phyloP scores from a whole-genome alignment of 2,797 vertebrate genomes.

The Enoplosus armatus region DNA sequence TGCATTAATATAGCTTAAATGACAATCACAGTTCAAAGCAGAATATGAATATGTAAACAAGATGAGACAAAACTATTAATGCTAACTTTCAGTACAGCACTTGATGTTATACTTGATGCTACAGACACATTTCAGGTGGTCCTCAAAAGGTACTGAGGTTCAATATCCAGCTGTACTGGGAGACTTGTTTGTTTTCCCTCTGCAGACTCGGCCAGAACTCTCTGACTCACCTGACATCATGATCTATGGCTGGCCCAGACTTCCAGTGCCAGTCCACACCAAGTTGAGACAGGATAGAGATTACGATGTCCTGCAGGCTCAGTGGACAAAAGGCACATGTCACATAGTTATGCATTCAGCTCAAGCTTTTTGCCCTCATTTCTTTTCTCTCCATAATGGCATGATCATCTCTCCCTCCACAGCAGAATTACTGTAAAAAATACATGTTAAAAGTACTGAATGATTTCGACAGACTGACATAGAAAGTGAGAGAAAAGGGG shows the following conservation, averaged over 20 bases:
- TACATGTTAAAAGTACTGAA: constrained; percentile 18
- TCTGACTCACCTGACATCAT: constrained; percentile 48
- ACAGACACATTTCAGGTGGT: not conserved
- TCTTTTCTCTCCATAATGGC: not conserved
- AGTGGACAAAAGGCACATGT: constrained; percentile 19
- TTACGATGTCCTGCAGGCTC: constrained; percentile 7
- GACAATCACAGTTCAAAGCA: not conserved
- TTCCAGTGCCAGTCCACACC: constrained; percentile 19
- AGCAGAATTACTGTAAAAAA: not conserved
- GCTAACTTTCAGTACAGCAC: not conserved
- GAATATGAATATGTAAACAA: not conserved
- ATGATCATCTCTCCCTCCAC: not conserved
- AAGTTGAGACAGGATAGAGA: constrained; percentile 27
- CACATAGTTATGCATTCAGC: constrained; percentile 6
- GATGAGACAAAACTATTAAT: not conserved
- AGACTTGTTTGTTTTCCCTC: constrained; percentile 50
- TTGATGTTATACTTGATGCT: not conserved
- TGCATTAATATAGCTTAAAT: constrained; percentile 4
- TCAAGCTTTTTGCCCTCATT: not conserved
- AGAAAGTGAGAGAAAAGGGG: not conserved
- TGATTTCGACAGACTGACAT: not conserved
- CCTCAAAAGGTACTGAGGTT: not conserved
- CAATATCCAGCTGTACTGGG: not conserved
- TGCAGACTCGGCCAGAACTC: constrained; percentile 18
- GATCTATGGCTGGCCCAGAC: constrained; percentile 43